A percentile compares a stretch with the other conserved stretches of the same genome.
Evolutionary conservation across 2,797 vertebrate genomes (phyloP).

Genomic region (Cryptoblepharus egeriae): DNA sequence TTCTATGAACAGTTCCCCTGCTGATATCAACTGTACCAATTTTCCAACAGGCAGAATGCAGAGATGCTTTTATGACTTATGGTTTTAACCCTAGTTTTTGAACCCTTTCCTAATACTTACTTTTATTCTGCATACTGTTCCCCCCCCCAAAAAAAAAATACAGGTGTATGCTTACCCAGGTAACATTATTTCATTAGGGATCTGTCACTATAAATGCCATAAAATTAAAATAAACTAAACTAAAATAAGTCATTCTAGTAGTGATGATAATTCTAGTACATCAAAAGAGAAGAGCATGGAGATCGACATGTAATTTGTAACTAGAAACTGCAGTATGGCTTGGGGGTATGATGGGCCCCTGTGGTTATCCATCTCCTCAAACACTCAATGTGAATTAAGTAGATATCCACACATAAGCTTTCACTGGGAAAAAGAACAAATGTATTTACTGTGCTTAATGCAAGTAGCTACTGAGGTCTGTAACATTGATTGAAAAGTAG

Average conservation of each 20-base stretch:
- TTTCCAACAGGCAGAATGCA: no score
- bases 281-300: neutral
- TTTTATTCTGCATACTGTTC: no score
- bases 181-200: no score
- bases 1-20: no score
- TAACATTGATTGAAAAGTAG: constrained; percentile 22
- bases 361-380: constrained; percentile 22
- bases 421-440: neutral
- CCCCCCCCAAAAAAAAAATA: no score
- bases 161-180: no score
- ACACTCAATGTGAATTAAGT: neutral
- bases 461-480: constrained; percentile 12
- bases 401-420: constrained; percentile 7
- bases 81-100: no score
- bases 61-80: no score
- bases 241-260: neutral
- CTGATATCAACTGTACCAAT: no score
- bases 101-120: no score
- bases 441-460: neutral
- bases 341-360: neutral
- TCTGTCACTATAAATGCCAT: no score
- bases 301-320: neutral
- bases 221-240: neutral
- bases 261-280: rapidly evolving
- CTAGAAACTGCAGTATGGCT: neutral